Evolutionary conservation across 2,797 vertebrate species (phyloP).

Genomic region (Varecia variegata): DNA sequence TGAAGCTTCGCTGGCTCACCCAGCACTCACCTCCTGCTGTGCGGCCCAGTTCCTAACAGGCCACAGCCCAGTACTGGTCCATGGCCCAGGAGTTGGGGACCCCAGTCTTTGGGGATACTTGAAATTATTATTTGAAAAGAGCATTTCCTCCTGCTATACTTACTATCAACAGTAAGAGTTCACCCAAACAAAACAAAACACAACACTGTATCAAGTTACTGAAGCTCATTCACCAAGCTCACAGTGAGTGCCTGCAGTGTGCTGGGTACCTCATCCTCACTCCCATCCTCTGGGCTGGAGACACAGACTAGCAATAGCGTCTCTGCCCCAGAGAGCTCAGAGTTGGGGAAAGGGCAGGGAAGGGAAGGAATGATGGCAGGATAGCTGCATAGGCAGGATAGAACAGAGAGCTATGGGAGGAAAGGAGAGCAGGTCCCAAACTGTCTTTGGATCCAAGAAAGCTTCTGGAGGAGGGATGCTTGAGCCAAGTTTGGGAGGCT

Average conservation of each 20-base stretch:
- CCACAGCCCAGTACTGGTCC: too few species aligned
- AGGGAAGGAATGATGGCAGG: background rate
- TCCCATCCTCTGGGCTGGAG: background rate
- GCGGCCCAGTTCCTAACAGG: too few species aligned
- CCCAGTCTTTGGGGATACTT: background rate
- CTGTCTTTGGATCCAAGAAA: background rate
- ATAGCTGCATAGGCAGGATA: background rate
- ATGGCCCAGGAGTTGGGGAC: too few species aligned
- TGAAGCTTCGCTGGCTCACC: too few species aligned
- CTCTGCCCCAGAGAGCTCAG: background rate
- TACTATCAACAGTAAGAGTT: slow-evolving; percentile 10
- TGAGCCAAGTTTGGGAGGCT: background rate
- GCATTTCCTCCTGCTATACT: background rate
- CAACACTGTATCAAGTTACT: background rate
- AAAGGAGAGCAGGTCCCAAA: background rate
- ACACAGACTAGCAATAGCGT: background rate
- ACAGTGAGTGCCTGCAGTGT: background rate
- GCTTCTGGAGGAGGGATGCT: background rate
- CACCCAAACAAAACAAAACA: background rate
- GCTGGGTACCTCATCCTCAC: background rate
- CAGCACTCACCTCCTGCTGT: too few species aligned
- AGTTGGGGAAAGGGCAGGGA: background rate
- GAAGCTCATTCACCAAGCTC: background rate
- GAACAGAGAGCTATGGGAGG: background rate
- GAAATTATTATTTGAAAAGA: slow-evolving; percentile 33